Evolutionary conservation across 2,113 vertebrate genomes (phyloP).

Genomic region (Boulengeromyrus knoepffleri): DNA sequence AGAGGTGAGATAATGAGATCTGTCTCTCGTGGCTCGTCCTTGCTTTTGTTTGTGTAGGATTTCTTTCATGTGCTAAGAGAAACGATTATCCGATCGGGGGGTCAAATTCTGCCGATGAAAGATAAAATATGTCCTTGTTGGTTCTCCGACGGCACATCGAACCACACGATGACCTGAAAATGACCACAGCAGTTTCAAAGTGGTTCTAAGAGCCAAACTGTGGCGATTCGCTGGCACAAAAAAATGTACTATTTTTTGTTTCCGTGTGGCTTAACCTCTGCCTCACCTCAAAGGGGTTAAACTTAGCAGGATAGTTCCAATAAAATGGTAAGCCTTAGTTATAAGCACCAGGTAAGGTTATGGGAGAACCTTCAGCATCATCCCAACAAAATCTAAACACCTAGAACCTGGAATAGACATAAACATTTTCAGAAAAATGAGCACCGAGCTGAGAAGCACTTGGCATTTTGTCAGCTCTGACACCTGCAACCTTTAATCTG

Average conservation of each 20-base stretch:
- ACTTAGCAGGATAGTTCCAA: neutral
- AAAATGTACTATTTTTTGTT: neutral
- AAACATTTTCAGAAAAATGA: neutral
- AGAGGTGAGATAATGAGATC: constrained; percentile 13
- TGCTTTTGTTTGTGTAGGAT: neutral
- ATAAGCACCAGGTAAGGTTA: neutral
- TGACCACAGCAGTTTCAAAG: neutral
- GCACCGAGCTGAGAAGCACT: neutral
- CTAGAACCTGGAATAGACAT: neutral
- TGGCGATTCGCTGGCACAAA: neutral
- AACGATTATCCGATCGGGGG: neutral
- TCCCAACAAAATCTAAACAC: neutral
- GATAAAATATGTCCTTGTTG: neutral
- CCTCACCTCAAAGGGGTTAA: neutral
- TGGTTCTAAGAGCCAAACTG: neutral
- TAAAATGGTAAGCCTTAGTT: neutral
- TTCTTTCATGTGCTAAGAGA: neutral
- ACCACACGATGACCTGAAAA: neutral
- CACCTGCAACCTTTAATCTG: neutral
- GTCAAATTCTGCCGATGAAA: neutral
- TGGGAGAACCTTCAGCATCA: neutral
- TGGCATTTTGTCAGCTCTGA: neutral
- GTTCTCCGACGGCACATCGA: neutral
- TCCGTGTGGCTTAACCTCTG: neutral
- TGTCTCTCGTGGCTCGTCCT: neutral